Base-by-base conservation (phyloP, 2,113 vertebrate genomes). In the Syngnathus typhle region DNA sequence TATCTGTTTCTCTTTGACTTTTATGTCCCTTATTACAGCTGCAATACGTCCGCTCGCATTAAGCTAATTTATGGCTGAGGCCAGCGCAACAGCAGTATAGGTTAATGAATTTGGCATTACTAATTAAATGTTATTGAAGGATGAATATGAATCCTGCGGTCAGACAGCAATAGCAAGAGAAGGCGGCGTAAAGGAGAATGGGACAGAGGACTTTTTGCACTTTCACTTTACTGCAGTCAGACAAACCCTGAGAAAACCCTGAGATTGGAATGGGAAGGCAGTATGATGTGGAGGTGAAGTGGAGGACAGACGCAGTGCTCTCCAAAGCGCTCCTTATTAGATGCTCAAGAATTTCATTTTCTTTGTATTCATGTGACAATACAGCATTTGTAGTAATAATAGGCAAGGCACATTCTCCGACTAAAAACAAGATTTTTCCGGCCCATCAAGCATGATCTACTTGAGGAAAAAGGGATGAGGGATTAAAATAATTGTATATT, bases 61-160 rank as follows among this genome's bases (percentile, higher is more conserved):
- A 90, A 89, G 85, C 84, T 88, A 89, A 92, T 92, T 92, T 93
- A 93, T 89, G 83, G 87, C 76, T 12, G 55, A 82, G 90, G 89
- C 79, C 84, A 85, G 82, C 67, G 52, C 75, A 89, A 89, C 87
- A 89, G 85, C 89, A 89, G 85, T 90, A 92, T 90, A 92, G 94
- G 95, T 98, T 98, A 98, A 98, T 92, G 89, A 94, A 93, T 92
- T 93, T 93, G 93, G 93, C 94, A 96, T 95, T 93, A 93, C 94
- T 95, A 96, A 98, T 96, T 94, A 98, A 95, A 93, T 89, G 93
- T 93, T 90, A 94, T 94, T 91, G 92, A 92, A 91, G 93, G 92
- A 94, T 94, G 94, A 96, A 95, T 94, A 95, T 95, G 95, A 96
- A 94, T 94, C 91, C 92, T 90, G 90, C 87, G 88, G 85, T 89